Evolutionary conservation across 2,888 invertebrate genomes (phyloP).

Genomic region (Apamea epomidion): DNA sequence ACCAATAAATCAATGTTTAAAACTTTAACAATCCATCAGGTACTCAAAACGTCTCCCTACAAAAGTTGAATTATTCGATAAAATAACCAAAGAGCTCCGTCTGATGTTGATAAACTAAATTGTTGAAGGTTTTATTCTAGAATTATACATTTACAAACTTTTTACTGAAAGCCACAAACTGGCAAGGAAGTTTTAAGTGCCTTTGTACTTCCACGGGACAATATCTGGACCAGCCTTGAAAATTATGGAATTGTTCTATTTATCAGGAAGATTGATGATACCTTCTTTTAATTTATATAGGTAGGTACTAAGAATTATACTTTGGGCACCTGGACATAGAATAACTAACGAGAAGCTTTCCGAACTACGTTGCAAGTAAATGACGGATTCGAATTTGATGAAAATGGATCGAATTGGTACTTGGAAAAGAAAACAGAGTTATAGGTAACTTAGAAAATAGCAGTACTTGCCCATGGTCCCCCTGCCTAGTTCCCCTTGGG

Average conservation of each 20-base stretch:
- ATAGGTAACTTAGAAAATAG: too few relatives aligned
- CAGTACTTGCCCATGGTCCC: too few relatives aligned
- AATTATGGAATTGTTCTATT: neutral
- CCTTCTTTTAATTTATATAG: neutral
- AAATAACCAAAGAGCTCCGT: constrained; percentile 3
- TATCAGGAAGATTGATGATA: neutral
- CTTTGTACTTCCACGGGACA: neutral
- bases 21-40: constrained; percentile 16
- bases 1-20: constrained; percentile 13
- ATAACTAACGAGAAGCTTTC: neutral
- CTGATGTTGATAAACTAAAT: constrained; percentile 7
- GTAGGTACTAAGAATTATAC: neutral
- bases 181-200: neutral
- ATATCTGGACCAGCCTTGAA: neutral
- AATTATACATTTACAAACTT: constrained; percentile 9
- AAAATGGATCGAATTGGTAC: neutral
- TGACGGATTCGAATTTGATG: neutral
- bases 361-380: neutral
- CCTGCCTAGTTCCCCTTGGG: too few relatives aligned
- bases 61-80: constrained; percentile 12
- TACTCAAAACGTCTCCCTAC: constrained; percentile 3
- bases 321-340: neutral
- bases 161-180: neutral
- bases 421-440: neutral
- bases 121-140: neutral